Conservation (phyloP, 2,113 vertebrate genomes). For the Dicentrarchus labrax region DNA sequence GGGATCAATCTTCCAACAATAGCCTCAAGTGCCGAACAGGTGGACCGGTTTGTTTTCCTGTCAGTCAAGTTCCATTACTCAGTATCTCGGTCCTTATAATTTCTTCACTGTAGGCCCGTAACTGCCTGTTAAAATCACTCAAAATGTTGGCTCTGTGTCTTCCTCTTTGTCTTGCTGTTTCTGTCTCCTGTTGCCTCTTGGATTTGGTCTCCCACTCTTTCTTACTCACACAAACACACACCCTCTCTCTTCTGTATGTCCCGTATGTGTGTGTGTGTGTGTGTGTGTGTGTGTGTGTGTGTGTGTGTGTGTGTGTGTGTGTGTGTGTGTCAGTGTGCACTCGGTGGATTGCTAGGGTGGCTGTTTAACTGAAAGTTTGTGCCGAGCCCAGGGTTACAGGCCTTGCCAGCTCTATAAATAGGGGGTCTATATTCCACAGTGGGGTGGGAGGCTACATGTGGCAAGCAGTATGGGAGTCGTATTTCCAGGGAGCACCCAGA, state of each 20-base stretch:
- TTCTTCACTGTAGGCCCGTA: conserved; percentile 29
- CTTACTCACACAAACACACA: conserved; percentile 53
- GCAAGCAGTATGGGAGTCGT: conserved; percentile 74
- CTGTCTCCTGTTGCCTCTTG: conserved; percentile 44
- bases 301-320: background rate
- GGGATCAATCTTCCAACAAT: conserved; percentile 52
- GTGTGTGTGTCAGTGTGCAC: conserved; percentile 46
- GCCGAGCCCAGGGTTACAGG: conserved; percentile 74
- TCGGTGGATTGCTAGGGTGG: conserved; percentile 63
- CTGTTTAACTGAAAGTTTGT: conserved; percentile 77
- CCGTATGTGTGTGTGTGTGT: background rate
- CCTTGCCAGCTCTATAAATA: conserved; percentile 85
- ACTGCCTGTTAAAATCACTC: conserved; percentile 37
- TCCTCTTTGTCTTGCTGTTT: conserved; percentile 45
- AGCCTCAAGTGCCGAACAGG: conserved; percentile 50
- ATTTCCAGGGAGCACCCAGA: conserved; percentile 77
- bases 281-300: conserved; percentile 36
- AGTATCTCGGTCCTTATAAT: conserved; percentile 21
- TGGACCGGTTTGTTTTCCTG: conserved; percentile 53
- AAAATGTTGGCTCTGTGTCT: conserved; percentile 29
- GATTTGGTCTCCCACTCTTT: conserved; percentile 52
- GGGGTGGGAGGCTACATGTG: conserved; percentile 82
- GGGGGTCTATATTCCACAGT: conserved; percentile 84
- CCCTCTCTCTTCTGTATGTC: conserved; percentile 53
- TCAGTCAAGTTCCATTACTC: conserved; percentile 58